Evolutionary conservation across 2,113 vertebrate genomes (phyloP).

Genomic region (Trematomus loennbergii): DNA sequence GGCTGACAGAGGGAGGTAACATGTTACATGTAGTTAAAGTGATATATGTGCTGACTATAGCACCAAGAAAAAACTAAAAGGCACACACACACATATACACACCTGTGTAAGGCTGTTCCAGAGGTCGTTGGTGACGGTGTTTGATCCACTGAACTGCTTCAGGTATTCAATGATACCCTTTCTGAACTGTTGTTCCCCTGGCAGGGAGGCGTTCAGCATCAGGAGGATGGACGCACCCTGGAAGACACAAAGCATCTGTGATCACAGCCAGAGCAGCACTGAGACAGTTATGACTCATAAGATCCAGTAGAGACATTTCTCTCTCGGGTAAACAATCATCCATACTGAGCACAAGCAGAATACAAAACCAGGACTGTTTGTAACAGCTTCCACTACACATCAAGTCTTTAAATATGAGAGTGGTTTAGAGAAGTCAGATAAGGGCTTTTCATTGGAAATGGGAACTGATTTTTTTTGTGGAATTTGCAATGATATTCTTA

Average conservation of each 20-base stretch:
- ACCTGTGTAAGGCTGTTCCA: constrained; percentile 95
- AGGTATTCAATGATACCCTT: constrained; percentile 89
- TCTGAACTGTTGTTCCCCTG: constrained; percentile 86
- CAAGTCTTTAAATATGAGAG: no score
- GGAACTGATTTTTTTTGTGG: no score
- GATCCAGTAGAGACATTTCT: neutral
- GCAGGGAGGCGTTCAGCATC: constrained; percentile 91
- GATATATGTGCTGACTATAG: neutral
- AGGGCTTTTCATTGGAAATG: no score
- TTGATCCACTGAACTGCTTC: constrained; percentile 83
- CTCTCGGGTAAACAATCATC: no score
- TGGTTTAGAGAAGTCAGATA: no score
- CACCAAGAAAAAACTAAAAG: neutral
- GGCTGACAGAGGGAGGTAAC: neutral
- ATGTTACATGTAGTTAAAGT: neutral
- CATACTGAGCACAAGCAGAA: no score
- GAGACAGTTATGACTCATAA: neutral
- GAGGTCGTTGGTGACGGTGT: constrained; percentile 88
- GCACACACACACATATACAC: constrained; percentile 22
- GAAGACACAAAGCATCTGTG: constrained; percentile 18
- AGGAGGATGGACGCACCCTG: constrained; percentile 94
- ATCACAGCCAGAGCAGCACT: constrained; percentile 6
- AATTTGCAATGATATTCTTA: no score
- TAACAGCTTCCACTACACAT: no score
- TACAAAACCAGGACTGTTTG: no score